Evolutionary conservation across 2,113 vertebrate species (phyloP).

Genomic region (Perognathus longimembris): DNA sequence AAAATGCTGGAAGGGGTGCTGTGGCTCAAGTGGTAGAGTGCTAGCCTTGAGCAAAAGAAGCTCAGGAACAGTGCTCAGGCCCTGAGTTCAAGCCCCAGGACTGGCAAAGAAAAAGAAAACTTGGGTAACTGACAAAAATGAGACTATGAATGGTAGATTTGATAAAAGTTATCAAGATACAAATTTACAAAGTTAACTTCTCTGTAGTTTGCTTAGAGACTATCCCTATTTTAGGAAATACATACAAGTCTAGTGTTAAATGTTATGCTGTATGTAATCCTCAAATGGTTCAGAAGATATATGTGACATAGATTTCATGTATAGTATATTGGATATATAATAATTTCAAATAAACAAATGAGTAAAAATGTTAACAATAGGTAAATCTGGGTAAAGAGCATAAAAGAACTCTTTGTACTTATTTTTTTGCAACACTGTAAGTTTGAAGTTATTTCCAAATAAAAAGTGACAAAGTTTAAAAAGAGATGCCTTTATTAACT

Average conservation of each 20-base stretch:
- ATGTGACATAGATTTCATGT: background rate
- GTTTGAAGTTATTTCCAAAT: slow-evolving; percentile 39
- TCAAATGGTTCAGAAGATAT: background rate
- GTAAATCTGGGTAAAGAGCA: background rate
- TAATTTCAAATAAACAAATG: slow-evolving; percentile 20
- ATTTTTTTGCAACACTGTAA: slow-evolving; percentile 30
- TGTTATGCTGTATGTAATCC: background rate
- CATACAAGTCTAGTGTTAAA: background rate
- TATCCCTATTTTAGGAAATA: background rate
- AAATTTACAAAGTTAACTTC: background rate
- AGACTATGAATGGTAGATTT: background rate
- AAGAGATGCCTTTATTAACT: slow-evolving; percentile 9
- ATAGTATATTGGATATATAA: background rate
- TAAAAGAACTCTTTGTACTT: background rate
- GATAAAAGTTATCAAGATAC: slow-evolving; percentile 23
- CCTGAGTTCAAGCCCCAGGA: no score
- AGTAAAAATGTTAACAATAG: background rate
- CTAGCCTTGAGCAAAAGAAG: no score
- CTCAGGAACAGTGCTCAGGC: no score
- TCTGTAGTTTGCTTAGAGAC: background rate
- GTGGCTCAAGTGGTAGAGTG: no score
- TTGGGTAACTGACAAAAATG: background rate
- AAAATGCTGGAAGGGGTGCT: no score
- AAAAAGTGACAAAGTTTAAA: background rate
- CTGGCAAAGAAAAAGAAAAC: no score